phyloP scores from a whole-genome alignment of 2,888 invertebrate species.

The Clivina fossor region DNA sequence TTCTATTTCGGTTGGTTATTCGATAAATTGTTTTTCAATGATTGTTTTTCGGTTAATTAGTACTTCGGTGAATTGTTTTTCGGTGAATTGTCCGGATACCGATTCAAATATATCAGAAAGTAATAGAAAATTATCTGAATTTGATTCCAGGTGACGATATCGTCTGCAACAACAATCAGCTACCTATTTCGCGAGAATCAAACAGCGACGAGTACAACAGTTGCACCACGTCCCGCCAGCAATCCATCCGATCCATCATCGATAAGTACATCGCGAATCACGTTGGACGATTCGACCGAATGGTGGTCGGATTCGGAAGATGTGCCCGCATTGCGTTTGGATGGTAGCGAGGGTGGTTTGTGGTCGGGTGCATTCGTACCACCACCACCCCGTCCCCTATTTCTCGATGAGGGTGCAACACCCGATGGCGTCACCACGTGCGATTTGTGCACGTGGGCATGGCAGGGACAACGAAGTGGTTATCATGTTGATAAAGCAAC shows the following conservation, averaged over 20 bases:
- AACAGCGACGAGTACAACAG: neutral
- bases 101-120: too few species aligned
- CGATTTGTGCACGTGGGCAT: constrained; percentile 74
- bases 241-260: constrained; percentile 12
- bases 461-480: constrained; percentile 44
- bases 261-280: too few species aligned
- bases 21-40: too few species aligned
- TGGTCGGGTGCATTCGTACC: constrained; percentile 61
- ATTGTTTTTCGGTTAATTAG: too few species aligned
- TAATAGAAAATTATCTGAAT: neutral
- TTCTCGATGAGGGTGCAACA: constrained; percentile 63
- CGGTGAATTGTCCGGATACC: too few species aligned
- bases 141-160: neutral
- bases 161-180: neutral
- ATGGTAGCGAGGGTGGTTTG: constrained; percentile 49
- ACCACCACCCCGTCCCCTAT: constrained; percentile 68
- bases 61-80: too few species aligned
- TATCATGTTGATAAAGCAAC: constrained; percentile 16
- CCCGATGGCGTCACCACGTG: constrained; percentile 72
- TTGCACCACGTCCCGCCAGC: neutral
- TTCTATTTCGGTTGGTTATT: too few species aligned
- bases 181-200: constrained; percentile 3
- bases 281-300: constrained; percentile 40
- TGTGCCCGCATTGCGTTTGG: constrained; percentile 42
- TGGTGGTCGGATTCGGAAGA: constrained; percentile 42